Conservation (phyloP, 2,113 vertebrate genomes). For the Falcunculus frontatus region DNA sequence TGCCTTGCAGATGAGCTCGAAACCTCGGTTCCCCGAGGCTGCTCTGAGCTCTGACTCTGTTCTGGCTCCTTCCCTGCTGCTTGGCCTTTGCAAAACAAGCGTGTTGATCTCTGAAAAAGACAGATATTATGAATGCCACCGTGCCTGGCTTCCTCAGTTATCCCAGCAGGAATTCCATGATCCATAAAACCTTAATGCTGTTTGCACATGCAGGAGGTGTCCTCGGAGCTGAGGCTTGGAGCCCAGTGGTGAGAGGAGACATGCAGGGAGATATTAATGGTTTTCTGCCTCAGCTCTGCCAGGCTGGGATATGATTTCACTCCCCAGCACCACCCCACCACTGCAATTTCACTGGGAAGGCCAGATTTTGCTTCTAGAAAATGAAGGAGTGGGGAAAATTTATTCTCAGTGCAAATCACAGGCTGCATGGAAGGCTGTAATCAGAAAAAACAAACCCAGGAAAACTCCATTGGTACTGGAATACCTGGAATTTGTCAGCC, state of each 20-base stretch:
- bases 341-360: neutral
- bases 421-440: neutral
- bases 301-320: neutral
- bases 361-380: neutral
- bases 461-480: neutral
- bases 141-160: neutral
- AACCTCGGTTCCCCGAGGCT: neutral
- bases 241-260: neutral
- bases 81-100: conserved; percentile 19
- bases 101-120: neutral
- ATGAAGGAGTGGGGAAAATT: neutral
- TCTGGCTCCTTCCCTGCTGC: conserved; percentile 20
- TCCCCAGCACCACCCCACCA: neutral
- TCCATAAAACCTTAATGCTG: neutral
- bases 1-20: neutral
- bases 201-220: neutral
- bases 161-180: neutral
- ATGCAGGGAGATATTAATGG: neutral
- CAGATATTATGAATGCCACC: neutral
- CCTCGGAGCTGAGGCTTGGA: neutral
- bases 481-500: neutral
- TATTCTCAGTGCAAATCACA: neutral
- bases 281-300: neutral
- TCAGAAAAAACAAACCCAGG: neutral
- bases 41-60: neutral